phyloP scores from a whole-genome alignment of 2,888 invertebrate genomes.

The Rhodophaea formosa region DNA sequence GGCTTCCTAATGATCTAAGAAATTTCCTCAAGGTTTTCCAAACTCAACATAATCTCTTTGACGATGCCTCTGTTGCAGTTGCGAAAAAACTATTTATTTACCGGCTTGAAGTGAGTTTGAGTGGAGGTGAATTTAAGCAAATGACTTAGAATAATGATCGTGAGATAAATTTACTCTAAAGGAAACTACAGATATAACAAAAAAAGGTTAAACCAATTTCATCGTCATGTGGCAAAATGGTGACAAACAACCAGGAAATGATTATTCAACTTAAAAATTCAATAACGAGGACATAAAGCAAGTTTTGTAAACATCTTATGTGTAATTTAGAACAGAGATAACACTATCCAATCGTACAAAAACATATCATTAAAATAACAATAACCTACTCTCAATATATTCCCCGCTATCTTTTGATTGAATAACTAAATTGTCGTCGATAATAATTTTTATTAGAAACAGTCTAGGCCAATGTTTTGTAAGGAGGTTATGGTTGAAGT shows the following conservation, averaged over 20 bases:
- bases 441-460: constrained; percentile 18
- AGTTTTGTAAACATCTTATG: not conserved
- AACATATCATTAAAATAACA: constrained; percentile 14
- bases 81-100: too few relatives aligned
- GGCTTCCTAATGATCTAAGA: too few relatives aligned
- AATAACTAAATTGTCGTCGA: constrained; percentile 13
- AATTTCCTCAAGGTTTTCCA: too few relatives aligned
- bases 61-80: too few relatives aligned
- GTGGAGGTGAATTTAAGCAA: too few relatives aligned
- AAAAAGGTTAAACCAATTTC: too few relatives aligned
- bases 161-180: too few relatives aligned
- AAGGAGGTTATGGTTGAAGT: constrained; percentile 35
- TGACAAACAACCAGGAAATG: not conserved
- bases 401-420: constrained; percentile 10
- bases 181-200: too few relatives aligned
- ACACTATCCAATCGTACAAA: constrained; percentile 5
- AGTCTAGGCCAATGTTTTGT: constrained; percentile 38
- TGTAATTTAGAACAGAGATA: constrained; percentile 4
- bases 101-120: too few relatives aligned
- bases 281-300: constrained; percentile 3
- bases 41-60: too few relatives aligned
- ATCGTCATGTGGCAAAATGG: too few relatives aligned
- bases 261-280: not conserved
- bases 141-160: too few relatives aligned
- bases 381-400: constrained; percentile 16